These are phyloP conservation scores for Phyllostomus hastatus DNA, from an alignment of 2,113 vertebrate genomes.

Conservation along the genomic window DNA sequence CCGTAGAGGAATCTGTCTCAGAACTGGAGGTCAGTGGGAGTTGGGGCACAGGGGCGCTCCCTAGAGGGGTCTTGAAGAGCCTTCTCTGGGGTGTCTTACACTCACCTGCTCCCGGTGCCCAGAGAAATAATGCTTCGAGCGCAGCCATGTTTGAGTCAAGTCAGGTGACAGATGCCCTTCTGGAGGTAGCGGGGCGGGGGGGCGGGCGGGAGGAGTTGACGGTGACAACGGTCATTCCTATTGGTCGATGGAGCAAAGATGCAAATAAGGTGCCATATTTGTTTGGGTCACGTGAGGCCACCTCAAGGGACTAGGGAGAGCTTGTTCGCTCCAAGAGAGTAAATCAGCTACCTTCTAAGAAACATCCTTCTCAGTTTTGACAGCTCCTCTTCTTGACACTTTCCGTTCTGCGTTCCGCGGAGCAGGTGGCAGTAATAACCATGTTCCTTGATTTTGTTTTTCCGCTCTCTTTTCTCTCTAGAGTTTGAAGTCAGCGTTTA, in stretches of 20 bases:
- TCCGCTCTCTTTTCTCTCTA: neutral
- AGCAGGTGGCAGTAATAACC: neutral
- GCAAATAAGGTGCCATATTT: slow-evolving; percentile 70
- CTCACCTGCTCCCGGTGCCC: slow-evolving; percentile 53
- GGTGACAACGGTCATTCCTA: neutral
- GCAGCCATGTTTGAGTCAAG: slow-evolving; percentile 68
- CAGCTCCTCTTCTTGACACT: neutral
- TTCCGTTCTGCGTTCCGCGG: neutral
- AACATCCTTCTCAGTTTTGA: neutral
- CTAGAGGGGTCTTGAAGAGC: neutral
- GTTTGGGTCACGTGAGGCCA: slow-evolving; percentile 27
- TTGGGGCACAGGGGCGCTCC: neutral
- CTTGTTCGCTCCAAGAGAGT: neutral
- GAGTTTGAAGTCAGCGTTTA: neutral
- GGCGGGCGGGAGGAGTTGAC: neutral
- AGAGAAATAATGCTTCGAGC: neutral
- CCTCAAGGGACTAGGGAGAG: fast-evolving
- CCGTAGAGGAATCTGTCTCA: neutral
- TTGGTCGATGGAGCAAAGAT: slow-evolving; percentile 58
- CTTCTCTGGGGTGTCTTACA: neutral
- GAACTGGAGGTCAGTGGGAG: neutral
- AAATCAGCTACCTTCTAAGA: no score
- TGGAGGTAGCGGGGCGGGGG: neutral
- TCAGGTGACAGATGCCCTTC: slow-evolving; percentile 61
- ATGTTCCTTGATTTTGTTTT: neutral